Evolutionary conservation across 2,113 vertebrate species (phyloP), one percentile per base, ranked within the genome.

Genomic region (Phalacrocorax pelagicus): DNA sequence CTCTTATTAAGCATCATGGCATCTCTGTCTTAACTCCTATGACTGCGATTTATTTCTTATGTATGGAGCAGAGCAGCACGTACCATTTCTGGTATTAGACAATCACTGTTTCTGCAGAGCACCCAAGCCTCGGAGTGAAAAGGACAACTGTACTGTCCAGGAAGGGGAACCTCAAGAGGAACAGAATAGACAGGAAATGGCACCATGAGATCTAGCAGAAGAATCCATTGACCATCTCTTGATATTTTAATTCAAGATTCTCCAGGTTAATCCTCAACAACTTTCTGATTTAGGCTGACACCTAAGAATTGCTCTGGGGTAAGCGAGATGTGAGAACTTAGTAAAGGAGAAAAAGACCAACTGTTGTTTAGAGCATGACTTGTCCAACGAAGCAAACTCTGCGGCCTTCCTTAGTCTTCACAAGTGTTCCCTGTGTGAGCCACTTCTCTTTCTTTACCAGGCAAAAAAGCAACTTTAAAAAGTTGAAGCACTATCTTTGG

Each of bases 41-140:
- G 38, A 40, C 42, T 91, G 61, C 57, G 34, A 38, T 65, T 19
- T 80, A 12, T 80, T 92, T 86, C 62, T 71, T 62, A 72, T 52
- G 62, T 44, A 70, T 0, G 8, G 44, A 34, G 44, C n/a, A 87
- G 70, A 81, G 70, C 34, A 70, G 79, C n/a, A 58, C 14, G 17
- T 36, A 61, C 7, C 10, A 54, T 38, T 88, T 94, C 87, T 8
- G 10, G 18, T 49, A 42, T 77, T 65, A 81, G 51, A 67, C 18
- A 49, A 15, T 74, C 49, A 32, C 55, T 96, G 2, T 97, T 94
- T 96, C 89, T 87, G 86, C 96, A 97, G 97, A 63, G 38, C 2
- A 5, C 66, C 62, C 0, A 10, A 88, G 67, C 49, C 65, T 80
- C 14, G 0, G 16, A 42, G 17, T 12, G 59, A 72, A 82, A 88